Evolutionary conservation across 2,113 vertebrate species (phyloP).

Genomic region (Nibea albiflora): DNA sequence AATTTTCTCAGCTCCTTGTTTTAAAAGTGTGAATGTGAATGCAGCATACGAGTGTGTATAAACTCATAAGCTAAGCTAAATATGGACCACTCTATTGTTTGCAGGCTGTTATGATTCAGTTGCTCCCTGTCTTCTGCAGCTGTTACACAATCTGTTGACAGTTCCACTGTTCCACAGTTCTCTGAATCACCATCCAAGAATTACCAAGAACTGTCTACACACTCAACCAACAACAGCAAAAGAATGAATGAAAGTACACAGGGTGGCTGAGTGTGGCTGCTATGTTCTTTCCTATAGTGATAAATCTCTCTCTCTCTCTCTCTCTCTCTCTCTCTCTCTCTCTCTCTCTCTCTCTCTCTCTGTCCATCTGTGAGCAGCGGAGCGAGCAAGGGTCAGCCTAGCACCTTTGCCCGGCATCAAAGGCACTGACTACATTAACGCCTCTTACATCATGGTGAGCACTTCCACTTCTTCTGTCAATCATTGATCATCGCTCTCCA

Average conservation of each 20-base stretch:
- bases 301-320: background rate
- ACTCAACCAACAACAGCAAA: background rate
- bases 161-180: conserved; percentile 26
- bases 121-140: conserved; percentile 16
- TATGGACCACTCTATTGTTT: background rate
- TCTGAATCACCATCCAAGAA: conserved; percentile 17
- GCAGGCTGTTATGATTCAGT: background rate
- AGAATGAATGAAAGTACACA: background rate
- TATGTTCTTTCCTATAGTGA: background rate
- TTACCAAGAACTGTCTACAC: background rate
- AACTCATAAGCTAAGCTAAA: background rate
- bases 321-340: background rate
- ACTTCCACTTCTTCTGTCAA: conserved; percentile 39
- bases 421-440: conserved; percentile 97
- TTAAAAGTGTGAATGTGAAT: background rate
- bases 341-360: background rate
- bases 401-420: conserved; percentile 93
- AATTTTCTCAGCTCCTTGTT: background rate
- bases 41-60: background rate
- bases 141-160: conserved; percentile 35
- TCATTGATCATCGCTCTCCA: conserved; percentile 11
- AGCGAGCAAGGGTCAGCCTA: conserved; percentile 92
- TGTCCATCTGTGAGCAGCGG: conserved; percentile 81
- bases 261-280: background rate
- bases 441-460: conserved; percentile 98